Evolutionary conservation across 2,888 invertebrate genomes (phyloP).

Genomic region (Pachycephus smyrnensis): DNA sequence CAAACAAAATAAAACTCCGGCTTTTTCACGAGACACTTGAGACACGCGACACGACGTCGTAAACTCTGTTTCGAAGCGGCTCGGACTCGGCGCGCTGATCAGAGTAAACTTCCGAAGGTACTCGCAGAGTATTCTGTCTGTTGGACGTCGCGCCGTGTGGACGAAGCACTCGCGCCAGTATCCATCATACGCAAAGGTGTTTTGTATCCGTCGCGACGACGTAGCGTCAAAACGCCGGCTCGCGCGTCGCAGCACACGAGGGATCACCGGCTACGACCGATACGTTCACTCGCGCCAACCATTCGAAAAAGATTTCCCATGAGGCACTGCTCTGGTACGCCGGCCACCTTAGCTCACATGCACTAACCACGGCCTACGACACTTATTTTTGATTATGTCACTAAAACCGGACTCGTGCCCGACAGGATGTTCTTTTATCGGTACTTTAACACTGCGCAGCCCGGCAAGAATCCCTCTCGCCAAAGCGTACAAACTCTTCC

Average conservation of each 20-base stretch:
- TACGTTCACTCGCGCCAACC: neutral
- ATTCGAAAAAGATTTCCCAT: neutral
- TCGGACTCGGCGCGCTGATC: neutral
- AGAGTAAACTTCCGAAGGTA: constrained; percentile 2
- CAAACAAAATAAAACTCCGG: neutral
- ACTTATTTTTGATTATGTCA: constrained; percentile 1
- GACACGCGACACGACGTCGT: neutral
- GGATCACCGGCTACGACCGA: neutral
- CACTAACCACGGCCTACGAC: neutral
- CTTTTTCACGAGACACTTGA: neutral
- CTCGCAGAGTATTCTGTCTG: constrained; percentile 40
- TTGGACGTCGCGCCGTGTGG: constrained; percentile 39
- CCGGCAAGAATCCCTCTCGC: constrained; percentile 31
- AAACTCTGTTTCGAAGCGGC: neutral
- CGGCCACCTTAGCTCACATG: neutral
- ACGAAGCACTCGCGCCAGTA: constrained; percentile 45
- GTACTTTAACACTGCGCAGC: constrained; percentile 23
- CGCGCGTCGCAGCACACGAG: constrained; percentile 3
- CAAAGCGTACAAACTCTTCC: constrained; percentile 54
- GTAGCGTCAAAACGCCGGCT: constrained; percentile 45
- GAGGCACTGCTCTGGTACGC: neutral
- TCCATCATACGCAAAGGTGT: constrained; percentile 44
- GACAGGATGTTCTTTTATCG: constrained; percentile 2
- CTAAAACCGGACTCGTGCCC: constrained; percentile 1
- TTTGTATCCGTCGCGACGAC: constrained; percentile 11